Percentiles rank a stretch among this genome's conserved stretches.
phyloP scores from a whole-genome alignment of 2,888 invertebrate genomes.

The Taenaris catops region DNA sequence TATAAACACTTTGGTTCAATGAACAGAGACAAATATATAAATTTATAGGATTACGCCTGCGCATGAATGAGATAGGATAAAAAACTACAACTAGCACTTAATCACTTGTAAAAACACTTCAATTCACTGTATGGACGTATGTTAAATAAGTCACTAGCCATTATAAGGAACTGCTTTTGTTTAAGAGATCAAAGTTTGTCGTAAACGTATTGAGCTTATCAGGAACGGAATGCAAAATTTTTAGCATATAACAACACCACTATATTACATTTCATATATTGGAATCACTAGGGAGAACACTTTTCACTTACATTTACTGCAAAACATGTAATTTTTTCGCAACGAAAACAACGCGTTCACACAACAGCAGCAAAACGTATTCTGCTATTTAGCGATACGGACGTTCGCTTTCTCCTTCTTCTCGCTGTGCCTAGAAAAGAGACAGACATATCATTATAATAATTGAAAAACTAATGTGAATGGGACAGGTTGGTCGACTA shows the following conservation, averaged over 20 bases:
- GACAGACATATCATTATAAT: slow-evolving; percentile 38
- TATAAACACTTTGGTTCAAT: too few species aligned
- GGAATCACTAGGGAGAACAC: slow-evolving; percentile 5
- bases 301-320: slow-evolving; percentile 9
- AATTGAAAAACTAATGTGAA: slow-evolving; percentile 48
- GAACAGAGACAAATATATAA: too few species aligned
- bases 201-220: slow-evolving; percentile 11
- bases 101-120: slow-evolving; percentile 34
- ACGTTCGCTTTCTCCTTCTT: slow-evolving; percentile 22
- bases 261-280: not conserved
- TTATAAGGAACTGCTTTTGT: slow-evolving; percentile 46
- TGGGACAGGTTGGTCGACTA: slow-evolving; percentile 34
- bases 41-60: too few species aligned
- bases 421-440: slow-evolving; percentile 52
- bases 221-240: slow-evolving; percentile 29
- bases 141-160: slow-evolving; percentile 47
- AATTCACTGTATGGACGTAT: slow-evolving; percentile 54
- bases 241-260: slow-evolving; percentile 16
- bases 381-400: slow-evolving; percentile 29
- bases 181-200: slow-evolving; percentile 27
- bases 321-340: slow-evolving; percentile 30
- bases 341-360: slow-evolving; percentile 29
- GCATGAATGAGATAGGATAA: too few species aligned
- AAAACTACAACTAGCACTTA: slow-evolving; percentile 20
- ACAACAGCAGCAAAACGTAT: slow-evolving; percentile 28